Base-by-base conservation (phyloP, 2,113 vertebrate species). In the Upupa epops region DNA sequence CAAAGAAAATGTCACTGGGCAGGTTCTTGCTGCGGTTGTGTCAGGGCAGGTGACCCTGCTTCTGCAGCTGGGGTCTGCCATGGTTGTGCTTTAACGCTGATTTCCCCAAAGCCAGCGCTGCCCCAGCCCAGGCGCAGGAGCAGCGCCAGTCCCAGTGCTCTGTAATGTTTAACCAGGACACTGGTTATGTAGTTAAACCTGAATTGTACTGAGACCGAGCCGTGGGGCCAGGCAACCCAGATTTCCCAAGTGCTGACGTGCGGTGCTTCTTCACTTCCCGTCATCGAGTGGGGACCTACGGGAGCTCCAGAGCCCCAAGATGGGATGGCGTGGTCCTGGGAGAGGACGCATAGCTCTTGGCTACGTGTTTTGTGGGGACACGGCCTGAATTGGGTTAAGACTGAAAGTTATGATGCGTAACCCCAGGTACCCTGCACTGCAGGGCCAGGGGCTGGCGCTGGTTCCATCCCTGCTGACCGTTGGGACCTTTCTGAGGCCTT, bases 241-340 rank as follows among this genome's bases (percentile, higher is more conserved):
- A 70, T 34, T 63, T 51, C 37, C 15, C 1, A 49, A 54, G 61
- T 5, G 32, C 74, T 54, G 74, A 26, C 0, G 0, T 54, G 60
- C 1, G 9, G 7, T 8, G 3, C 22, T 36, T 37, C 42, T 5
- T 49, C 60, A 51, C 19, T 25, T 60, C 16, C 26, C 0, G 0
- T 54, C 21, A 15, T 28, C 2, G 7, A 45, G 11, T 2, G 25
- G 64, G 58, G 58, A 56, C 31, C 18, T 0, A 6, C 8, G 9
- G 20, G 66, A 79, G 49, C 49, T 49, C 42, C 7, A 45, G 31
- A n/a, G 28, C 20, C 31, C 36, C 56, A 40, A 2, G 45, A 14
- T 1, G 18, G 28, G 26, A 45, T 20, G 45, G 20, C 45, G 12
- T 0, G 7, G 32, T 9, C 32, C 55, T 0, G 13, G 48, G 13